Evolutionary conservation across 2,113 vertebrate species (phyloP).

Genomic region (Oostethus manadensis): DNA sequence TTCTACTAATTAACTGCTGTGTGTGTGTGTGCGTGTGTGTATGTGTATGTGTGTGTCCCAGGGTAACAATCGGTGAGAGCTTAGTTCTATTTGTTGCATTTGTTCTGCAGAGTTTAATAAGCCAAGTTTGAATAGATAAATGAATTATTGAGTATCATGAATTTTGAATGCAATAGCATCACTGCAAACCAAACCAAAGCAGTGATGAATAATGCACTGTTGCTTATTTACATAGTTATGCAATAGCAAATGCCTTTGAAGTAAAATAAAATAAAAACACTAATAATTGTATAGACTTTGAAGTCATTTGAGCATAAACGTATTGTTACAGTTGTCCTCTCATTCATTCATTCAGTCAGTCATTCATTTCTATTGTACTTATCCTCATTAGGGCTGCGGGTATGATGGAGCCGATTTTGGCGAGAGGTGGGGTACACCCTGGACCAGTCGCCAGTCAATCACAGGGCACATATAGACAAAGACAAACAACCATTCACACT

Average conservation of each 20-base stretch:
- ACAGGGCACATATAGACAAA: too few species aligned
- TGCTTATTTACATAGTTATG: slow-evolving; percentile 18
- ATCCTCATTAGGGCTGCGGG: too few species aligned
- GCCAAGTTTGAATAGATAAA: slow-evolving; percentile 46
- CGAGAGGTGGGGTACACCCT: too few species aligned
- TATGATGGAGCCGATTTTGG: too few species aligned
- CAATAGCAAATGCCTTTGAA: slow-evolving; percentile 16
- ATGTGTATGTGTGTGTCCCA: slow-evolving; percentile 27
- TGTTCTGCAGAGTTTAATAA: slow-evolving; percentile 50
- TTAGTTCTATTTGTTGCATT: slow-evolving; percentile 56
- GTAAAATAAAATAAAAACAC: slow-evolving; percentile 18
- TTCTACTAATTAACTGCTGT: slow-evolving; percentile 51
- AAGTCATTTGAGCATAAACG: background rate
- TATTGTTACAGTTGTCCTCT: background rate
- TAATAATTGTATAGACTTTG: background rate
- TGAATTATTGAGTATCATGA: slow-evolving; percentile 55
- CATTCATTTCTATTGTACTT: too few species aligned
- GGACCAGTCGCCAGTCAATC: too few species aligned
- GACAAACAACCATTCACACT: too few species aligned
- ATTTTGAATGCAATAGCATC: slow-evolving; percentile 35
- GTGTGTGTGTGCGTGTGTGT: slow-evolving; percentile 11
- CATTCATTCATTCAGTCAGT: too few species aligned
- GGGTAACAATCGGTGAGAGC: slow-evolving; percentile 47
- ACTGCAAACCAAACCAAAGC: slow-evolving; percentile 27
- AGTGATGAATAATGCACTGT: slow-evolving; percentile 39